Evolutionary conservation across 1,140 invertebrate genomes (phyloP), one percentile per base, ranked within the genome.

Genomic region (Pseudomyrmex dendroicus): DNA sequence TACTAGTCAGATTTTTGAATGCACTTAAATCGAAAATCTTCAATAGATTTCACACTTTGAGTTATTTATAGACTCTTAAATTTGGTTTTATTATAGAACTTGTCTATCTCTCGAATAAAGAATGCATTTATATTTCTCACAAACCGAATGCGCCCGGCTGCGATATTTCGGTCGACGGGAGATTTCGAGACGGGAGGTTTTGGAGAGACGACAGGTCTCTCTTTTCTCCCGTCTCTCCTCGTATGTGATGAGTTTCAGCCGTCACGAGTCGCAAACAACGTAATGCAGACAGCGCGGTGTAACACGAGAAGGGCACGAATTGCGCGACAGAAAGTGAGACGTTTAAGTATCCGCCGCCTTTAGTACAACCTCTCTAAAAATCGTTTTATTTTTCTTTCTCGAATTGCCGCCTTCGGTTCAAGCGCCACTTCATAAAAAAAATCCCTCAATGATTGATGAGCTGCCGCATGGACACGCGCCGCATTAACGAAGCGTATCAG

Each of bases 241-340:
- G 35, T 35, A 35, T 35, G 64, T 63, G 84, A 89, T 20, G 54
- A 72, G n/a, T 82, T 73, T 89, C 87, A 89, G 66, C 77, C 84
- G 85, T 80, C 73, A 80, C 54, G 73, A 89, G 83, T 82, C 83
- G 91, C 89, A 91, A 90, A 86, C 83, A 90, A 92, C 90, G 84
- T 68, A 88, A 91, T 61, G 9, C 91, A 92, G 91, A 91, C 91
- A 86, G 89, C 86, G 85, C 88, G 90, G 89, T 86, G 90, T 91
- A 91, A 91, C 68, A 66, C 56, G 90, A 92, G 87, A 90, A 86
- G 70, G 44, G 63, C 59, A 85, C 63, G 50, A 80, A 82, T 82
- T 70, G 64, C 63, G 52, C 77, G 35, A 20, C n/a, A 66, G 10
- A 52, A 12, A 61, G 78, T 64, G 62, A 85, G 82, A 59, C 48